Percentiles rank a stretch among this genome's conserved stretches.
phyloP scores from a whole-genome alignment of 2,888 invertebrate species.

The Plebejus melissa region DNA sequence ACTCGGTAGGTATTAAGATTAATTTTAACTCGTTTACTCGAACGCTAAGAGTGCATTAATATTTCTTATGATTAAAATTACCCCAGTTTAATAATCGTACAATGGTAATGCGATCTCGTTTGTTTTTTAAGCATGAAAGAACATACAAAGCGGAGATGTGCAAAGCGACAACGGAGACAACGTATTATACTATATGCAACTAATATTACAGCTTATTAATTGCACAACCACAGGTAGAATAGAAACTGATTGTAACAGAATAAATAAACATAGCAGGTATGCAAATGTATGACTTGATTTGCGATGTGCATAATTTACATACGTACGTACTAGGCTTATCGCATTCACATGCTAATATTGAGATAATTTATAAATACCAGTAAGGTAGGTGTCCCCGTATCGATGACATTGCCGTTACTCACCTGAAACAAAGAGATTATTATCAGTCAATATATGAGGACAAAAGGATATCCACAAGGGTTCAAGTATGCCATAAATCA shows the following conservation, averaged over 20 bases:
- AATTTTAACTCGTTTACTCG: neutral
- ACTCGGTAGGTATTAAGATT: neutral
- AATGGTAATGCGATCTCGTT: neutral
- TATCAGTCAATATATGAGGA: conserved; percentile 9
- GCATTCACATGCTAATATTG: conserved; percentile 42
- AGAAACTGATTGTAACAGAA: conserved; percentile 28
- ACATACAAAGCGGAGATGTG: conserved; percentile 11
- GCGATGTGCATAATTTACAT: conserved; percentile 30
- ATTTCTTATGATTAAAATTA: neutral
- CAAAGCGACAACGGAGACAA: neutral
- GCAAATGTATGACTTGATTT: conserved; percentile 29
- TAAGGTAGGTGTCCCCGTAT: conserved; percentile 74
- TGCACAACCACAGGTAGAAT: conserved; percentile 19
- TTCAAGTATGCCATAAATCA: neutral
- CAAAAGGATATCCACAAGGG: neutral
- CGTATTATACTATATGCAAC: conserved; percentile 6
- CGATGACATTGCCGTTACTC: conserved; percentile 80
- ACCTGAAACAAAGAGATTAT: conserved; percentile 62
- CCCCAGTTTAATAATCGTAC: neutral
- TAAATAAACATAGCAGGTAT: conserved; percentile 24
- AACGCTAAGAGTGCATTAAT: neutral
- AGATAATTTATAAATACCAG: conserved; percentile 66
- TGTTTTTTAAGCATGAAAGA: neutral
- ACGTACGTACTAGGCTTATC: conserved; percentile 33
- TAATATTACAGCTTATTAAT: conserved; percentile 9